These are phyloP conservation scores for Stegastes partitus DNA, from an alignment of 2,113 vertebrate genomes.

Conservation along the genomic window DNA sequence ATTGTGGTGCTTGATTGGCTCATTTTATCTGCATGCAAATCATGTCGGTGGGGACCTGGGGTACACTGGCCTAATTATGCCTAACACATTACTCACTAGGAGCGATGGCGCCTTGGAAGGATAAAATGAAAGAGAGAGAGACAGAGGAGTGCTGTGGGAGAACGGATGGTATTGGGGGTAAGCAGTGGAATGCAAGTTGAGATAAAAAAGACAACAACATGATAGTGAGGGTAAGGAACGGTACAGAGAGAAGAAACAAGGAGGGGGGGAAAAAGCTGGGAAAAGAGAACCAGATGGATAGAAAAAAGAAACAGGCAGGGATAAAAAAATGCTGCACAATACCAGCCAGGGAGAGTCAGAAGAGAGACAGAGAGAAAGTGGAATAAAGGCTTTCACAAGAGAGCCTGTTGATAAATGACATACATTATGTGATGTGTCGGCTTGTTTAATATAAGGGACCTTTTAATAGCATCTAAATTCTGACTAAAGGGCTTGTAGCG, in stretches of 20 bases:
- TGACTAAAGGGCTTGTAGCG: slow-evolving; percentile 60
- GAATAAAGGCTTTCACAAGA: slow-evolving; percentile 51
- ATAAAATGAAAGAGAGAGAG: slow-evolving; percentile 36
- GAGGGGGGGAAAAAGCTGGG: slow-evolving; percentile 20
- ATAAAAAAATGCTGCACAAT: slow-evolving; percentile 61
- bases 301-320: slow-evolving; percentile 51
- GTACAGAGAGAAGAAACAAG: slow-evolving; percentile 40
- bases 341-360: slow-evolving; percentile 39
- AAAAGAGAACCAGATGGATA: slow-evolving; percentile 70
- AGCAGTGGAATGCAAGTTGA: slow-evolving; percentile 46
- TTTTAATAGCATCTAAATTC: slow-evolving; percentile 73
- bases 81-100: slow-evolving; percentile 71
- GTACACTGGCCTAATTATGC: slow-evolving; percentile 74
- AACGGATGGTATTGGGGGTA: slow-evolving; percentile 12
- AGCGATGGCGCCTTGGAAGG: slow-evolving; percentile 48
- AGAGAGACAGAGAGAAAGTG: slow-evolving; percentile 35
- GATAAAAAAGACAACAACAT: slow-evolving; percentile 30
- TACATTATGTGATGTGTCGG: slow-evolving; percentile 65
- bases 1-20: slow-evolving; percentile 64
- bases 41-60: slow-evolving; percentile 54
- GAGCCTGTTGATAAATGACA: slow-evolving; percentile 68
- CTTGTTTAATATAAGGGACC: slow-evolving; percentile 70
- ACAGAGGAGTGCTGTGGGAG: slow-evolving; percentile 3
- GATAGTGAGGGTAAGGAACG: slow-evolving; percentile 38
- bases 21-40: slow-evolving; percentile 74